These are phyloP conservation scores for Drosophila tristis DNA, from an alignment of 1,140 invertebrate species.

Conservation along the genomic window DNA sequence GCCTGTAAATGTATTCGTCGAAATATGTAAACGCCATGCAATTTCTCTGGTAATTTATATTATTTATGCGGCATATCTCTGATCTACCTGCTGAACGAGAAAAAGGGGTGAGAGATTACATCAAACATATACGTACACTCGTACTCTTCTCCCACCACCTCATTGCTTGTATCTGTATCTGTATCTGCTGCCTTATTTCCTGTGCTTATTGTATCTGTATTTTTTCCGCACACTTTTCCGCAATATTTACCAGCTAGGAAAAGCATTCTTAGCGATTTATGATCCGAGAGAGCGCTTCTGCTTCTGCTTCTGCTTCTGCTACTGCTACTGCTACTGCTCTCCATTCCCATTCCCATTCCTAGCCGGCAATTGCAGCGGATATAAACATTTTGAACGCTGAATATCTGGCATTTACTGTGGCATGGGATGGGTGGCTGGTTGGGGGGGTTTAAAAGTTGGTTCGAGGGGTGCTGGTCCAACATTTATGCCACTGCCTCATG, in stretches of 20 bases:
- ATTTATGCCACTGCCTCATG: slow-evolving; percentile 67
- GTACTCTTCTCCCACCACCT: slow-evolving; percentile 13
- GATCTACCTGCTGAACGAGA: too few species aligned
- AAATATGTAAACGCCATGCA: too few species aligned
- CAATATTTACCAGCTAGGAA: slow-evolving; percentile 63
- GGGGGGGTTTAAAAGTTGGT: too few species aligned
- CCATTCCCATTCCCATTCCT: slow-evolving; percentile 15
- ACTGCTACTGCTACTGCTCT: too few species aligned
- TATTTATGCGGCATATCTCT: too few species aligned
- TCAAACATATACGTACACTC: slow-evolving; percentile 2
- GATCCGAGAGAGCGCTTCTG: too few species aligned
- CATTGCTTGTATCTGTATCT: slow-evolving; percentile 10
- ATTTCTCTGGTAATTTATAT: too few species aligned
- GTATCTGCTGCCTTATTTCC: slow-evolving; percentile 65
- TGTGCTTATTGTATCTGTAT: slow-evolving; percentile 68
- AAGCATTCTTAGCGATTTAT: slow-evolving; percentile 32
- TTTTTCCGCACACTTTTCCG: slow-evolving; percentile 73
- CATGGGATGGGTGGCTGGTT: background rate
- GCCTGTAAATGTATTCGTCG: too few species aligned
- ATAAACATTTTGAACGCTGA: slow-evolving; percentile 73
- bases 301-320: too few species aligned
- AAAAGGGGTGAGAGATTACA: background rate
- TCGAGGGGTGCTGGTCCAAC: slow-evolving; percentile 11
- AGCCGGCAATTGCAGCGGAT: slow-evolving; percentile 77
- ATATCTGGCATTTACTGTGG: slow-evolving; percentile 57